These are phyloP conservation scores for Otus sunia DNA, from an alignment of 2,113 vertebrate genomes.

Conservation along the genomic window DNA sequence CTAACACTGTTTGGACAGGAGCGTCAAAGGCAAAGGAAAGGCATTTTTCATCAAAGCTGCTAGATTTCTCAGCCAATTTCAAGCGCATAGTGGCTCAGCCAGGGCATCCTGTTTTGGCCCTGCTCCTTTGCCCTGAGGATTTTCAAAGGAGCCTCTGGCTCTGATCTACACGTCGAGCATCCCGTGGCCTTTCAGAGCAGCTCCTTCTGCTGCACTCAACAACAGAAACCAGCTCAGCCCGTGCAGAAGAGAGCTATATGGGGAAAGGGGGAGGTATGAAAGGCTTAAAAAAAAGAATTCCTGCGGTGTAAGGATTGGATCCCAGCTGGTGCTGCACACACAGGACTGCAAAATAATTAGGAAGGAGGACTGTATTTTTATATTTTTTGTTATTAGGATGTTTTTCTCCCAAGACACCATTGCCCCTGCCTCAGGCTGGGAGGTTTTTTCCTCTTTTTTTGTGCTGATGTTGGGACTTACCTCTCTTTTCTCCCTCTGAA, in stretches of 20 bases:
- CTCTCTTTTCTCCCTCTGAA: not conserved
- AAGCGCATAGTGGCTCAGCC: not conserved
- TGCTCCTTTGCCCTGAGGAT: not conserved
- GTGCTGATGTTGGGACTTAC: not conserved
- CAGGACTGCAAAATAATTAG: not conserved
- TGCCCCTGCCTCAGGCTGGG: not conserved
- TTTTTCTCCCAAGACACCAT: not conserved
- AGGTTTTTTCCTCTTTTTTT: not conserved
- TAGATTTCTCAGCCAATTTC: not conserved
- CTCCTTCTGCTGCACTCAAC: not conserved
- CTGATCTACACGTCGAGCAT: not conserved
- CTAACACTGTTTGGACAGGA: not conserved
- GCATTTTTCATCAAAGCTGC: slow-evolving; percentile 22
- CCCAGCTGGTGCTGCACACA: rapidly evolving
- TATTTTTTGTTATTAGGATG: not conserved
- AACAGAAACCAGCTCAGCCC: not conserved
- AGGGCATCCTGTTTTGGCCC: not conserved
- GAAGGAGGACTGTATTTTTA: not conserved
- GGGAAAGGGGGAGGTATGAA: not conserved
- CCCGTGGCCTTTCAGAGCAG: not conserved
- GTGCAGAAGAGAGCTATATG: rapidly evolving
- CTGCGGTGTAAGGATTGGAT: not conserved
- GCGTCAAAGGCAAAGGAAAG: not conserved
- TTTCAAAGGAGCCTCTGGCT: slow-evolving; percentile 28
- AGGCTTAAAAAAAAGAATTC: not conserved